Percentiles rank a stretch among this genome's conserved stretches.
Evolutionary conservation across 2,113 vertebrate genomes (phyloP).

Genomic region (Chrysemys picta): DNA sequence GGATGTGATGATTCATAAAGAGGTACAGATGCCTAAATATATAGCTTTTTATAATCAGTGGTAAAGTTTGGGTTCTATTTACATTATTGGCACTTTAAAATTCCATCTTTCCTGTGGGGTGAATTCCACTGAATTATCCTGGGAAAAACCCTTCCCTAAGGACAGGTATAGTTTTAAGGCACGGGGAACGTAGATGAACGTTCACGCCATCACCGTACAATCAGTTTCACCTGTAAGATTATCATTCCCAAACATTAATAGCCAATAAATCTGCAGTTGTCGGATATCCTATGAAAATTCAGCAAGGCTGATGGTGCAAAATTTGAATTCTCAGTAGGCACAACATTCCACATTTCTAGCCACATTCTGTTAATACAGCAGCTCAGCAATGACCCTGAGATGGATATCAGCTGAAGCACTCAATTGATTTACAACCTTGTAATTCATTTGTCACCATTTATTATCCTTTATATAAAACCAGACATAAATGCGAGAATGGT

Average conservation of each 20-base stretch:
- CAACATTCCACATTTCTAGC: constrained; percentile 44
- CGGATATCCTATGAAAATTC: background rate
- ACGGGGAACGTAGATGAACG: background rate
- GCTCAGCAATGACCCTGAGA: constrained; percentile 11
- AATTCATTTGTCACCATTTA: constrained; percentile 60
- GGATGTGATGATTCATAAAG: background rate
- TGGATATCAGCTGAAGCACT: constrained; percentile 46
- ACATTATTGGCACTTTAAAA: background rate
- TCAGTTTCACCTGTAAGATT: background rate
- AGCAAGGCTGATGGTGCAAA: background rate
- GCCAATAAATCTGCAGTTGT: constrained; percentile 12
- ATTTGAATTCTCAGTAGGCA: constrained; percentile 25
- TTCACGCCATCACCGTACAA: background rate
- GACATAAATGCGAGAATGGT: background rate
- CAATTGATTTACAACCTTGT: constrained; percentile 67
- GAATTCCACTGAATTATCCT: background rate
- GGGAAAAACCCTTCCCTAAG: background rate
- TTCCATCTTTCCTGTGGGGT: background rate
- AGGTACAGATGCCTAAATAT: background rate
- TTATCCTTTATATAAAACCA: constrained; percentile 68
- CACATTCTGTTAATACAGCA: constrained; percentile 22
- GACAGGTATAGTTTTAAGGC: background rate
- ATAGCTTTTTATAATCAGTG: background rate
- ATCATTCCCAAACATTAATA: background rate
- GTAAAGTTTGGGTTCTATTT: background rate